Conservation (phyloP, 1,140 invertebrate genomes). For the Anastrepha ludens region DNA sequence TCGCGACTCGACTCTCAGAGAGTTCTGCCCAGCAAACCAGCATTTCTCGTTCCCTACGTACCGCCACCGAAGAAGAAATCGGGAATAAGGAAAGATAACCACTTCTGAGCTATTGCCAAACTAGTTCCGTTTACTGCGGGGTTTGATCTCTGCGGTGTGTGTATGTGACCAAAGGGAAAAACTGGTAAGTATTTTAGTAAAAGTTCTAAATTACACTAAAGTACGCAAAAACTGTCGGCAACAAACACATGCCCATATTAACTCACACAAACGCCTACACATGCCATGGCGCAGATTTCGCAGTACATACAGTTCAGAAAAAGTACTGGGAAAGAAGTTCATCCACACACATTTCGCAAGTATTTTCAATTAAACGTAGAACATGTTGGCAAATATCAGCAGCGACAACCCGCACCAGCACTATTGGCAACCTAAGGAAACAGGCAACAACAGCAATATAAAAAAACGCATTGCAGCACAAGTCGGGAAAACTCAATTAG, state of each 20-base stretch:
- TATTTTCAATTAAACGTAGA: slow-evolving; percentile 44
- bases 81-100: too few species aligned
- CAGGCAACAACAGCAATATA: background rate
- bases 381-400: background rate
- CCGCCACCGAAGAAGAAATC: too few species aligned
- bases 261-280: background rate
- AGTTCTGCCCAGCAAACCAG: too few species aligned
- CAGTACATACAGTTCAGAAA: background rate
- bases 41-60: too few species aligned
- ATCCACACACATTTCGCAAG: slow-evolving; percentile 19
- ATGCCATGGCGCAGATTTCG: background rate
- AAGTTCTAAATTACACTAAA: slow-evolving; percentile 49
- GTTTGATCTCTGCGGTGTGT: background rate
- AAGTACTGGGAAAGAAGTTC: slow-evolving; percentile 18
- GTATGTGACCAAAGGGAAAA: background rate
- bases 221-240: background rate
- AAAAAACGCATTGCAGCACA: background rate
- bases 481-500: slow-evolving; percentile 26
- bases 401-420: background rate
- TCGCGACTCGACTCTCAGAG: too few species aligned
- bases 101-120: too few species aligned
- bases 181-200: slow-evolving; percentile 1
- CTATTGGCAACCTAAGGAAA: background rate
- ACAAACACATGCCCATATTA: background rate
- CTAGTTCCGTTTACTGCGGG: background rate